Conservation (phyloP, 2,888 invertebrate species). For the Lacanobia oleracea region DNA sequence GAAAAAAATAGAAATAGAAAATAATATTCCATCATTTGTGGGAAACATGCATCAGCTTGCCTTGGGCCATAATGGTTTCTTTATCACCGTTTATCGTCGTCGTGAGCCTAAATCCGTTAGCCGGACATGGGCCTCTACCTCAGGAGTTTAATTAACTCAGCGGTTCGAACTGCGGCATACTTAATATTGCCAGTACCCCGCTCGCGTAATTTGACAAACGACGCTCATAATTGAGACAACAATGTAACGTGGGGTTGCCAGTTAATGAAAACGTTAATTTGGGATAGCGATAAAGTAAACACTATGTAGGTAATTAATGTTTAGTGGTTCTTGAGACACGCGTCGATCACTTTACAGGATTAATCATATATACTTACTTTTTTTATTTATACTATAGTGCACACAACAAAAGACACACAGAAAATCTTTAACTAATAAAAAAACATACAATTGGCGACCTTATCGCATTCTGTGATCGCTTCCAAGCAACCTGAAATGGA, state of each 20-base stretch:
- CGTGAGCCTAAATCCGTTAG: neutral
- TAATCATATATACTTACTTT: neutral
- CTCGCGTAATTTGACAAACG: conserved; percentile 19
- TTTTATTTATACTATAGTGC: no score
- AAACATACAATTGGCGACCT: no score
- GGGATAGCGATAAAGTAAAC: neutral
- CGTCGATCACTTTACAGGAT: no score
- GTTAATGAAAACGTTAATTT: conserved; percentile 6
- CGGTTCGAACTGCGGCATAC: neutral
- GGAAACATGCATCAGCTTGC: neutral
- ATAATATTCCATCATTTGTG: neutral
- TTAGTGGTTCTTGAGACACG: no score
- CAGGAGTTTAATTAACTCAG: neutral
- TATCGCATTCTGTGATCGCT: no score
- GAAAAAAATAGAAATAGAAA: neutral
- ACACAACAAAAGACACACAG: no score
- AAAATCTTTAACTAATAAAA: no score
- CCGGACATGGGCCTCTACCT: neutral
- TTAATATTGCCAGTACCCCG: neutral
- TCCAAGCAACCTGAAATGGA: no score
- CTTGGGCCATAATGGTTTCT: neutral
- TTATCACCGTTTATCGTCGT: neutral
- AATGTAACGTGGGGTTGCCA: neutral
- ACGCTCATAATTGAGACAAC: conserved; percentile 17
- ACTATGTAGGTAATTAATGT: no score